Conservation (phyloP, 2,888 invertebrate genomes). For the Gryllus longicercus region DNA sequence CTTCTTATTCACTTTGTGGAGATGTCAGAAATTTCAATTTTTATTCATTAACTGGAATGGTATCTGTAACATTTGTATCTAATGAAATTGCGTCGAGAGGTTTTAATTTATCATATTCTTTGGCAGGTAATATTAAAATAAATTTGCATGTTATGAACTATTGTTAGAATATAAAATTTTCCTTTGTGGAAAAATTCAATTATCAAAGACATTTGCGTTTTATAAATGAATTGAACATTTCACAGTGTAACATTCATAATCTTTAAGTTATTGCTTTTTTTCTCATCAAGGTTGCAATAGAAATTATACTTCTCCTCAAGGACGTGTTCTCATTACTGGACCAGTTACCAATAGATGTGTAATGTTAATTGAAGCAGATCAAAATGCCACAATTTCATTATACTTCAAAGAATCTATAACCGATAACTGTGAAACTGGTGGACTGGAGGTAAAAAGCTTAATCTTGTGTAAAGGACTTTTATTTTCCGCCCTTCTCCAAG, state of each 20-base stretch:
- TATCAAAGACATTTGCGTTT: no score
- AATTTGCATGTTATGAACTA: no score
- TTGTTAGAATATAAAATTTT: no score
- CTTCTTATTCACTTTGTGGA: constrained; percentile 26
- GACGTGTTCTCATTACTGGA: constrained; percentile 55
- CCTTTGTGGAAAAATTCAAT: no score
- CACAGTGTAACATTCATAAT: no score
- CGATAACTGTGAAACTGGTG: constrained; percentile 46
- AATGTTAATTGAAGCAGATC: constrained; percentile 62
- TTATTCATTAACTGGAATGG: constrained; percentile 43
- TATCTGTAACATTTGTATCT: constrained; percentile 53
- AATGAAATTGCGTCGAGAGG: constrained; percentile 52
- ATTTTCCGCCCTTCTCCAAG: no score
- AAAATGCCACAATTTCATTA: constrained; percentile 65
- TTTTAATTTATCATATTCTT: constrained; percentile 62
- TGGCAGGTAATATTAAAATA: constrained; percentile 48
- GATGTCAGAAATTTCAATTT: constrained; percentile 43
- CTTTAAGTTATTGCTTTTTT: constrained; percentile 24
- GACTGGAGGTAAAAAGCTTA: constrained; percentile 47
- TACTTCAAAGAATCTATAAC: constrained; percentile 58
- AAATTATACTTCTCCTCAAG: constrained; percentile 68
- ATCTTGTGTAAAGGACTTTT: no score
- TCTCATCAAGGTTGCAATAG: constrained; percentile 58
- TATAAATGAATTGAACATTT: no score
- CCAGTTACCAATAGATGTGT: constrained; percentile 56